A percentile compares a stretch with the other conserved stretches of the same genome.
phyloP scores from a whole-genome alignment of 2,888 invertebrate species.

The Prionchulus punctatus region DNA sequence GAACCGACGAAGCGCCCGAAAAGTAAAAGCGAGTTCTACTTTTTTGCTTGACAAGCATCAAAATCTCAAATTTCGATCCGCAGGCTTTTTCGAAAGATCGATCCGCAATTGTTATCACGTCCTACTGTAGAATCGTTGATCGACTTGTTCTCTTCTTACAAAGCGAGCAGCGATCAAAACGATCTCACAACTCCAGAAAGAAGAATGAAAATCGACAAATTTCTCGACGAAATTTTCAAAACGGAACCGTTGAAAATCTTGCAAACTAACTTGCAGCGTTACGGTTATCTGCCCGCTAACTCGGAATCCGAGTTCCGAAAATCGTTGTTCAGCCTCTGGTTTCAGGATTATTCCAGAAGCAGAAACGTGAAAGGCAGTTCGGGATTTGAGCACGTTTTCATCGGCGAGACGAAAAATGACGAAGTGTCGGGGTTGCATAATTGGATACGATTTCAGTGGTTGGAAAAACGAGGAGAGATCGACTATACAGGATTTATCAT shows the following conservation, averaged over 20 bases:
- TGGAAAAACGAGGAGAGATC: conserved; percentile 20
- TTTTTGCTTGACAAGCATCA: neutral
- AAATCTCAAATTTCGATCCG: too few species aligned
- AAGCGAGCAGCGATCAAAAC: neutral
- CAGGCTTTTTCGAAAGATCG: neutral
- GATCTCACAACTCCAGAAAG: too few species aligned
- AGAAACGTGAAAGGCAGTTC: conserved; percentile 21
- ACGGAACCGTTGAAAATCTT: neutral
- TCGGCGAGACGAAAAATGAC: conserved; percentile 24
- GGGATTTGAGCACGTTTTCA: conserved; percentile 32
- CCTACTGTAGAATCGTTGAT: neutral
- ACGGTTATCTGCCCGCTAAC: neutral
- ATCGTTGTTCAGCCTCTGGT: neutral
- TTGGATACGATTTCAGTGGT: conserved; percentile 29
- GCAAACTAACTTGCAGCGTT: neutral
- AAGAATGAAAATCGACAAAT: neutral
- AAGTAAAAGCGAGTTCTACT: conserved; percentile 3
- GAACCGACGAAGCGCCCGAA: neutral
- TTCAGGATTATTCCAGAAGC: conserved; percentile 17
- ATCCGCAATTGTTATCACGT: neutral
- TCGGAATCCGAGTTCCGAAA: neutral
- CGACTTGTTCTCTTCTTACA: neutral
- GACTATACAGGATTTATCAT: conserved; percentile 4
- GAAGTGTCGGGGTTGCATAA: conserved; percentile 29
- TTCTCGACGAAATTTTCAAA: neutral